These are phyloP conservation scores for Brenthis ino DNA, from an alignment of 2,888 invertebrate genomes.

Conservation along the genomic window DNA sequence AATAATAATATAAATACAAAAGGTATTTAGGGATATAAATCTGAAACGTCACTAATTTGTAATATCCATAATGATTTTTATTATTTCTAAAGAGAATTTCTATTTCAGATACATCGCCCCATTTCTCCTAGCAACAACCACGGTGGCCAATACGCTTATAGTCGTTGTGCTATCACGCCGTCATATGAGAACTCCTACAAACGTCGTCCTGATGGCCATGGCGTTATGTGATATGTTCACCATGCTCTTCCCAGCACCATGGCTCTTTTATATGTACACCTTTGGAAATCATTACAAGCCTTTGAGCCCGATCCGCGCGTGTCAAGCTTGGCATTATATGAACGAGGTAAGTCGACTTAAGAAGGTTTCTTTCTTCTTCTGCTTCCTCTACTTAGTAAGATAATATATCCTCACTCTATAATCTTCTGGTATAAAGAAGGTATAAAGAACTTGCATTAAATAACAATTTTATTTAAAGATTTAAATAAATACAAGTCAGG, in stretches of 20 bases:
- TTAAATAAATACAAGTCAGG: too few relatives aligned
- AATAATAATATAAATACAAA: too few relatives aligned
- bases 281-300: slow-evolving; percentile 93
- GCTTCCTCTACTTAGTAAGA: too few relatives aligned
- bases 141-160: slow-evolving; percentile 95
- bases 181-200: slow-evolving; percentile 96
- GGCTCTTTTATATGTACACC: slow-evolving; percentile 96
- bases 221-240: slow-evolving; percentile 97
- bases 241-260: slow-evolving; percentile 93
- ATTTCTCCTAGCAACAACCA: slow-evolving; percentile 91
- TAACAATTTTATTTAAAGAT: too few relatives aligned
- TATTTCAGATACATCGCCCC: slow-evolving; percentile 87
- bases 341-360: slow-evolving; percentile 84
- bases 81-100: not conserved
- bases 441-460: too few relatives aligned
- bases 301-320: slow-evolving; percentile 87
- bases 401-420: not conserved
- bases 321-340: slow-evolving; percentile 91
- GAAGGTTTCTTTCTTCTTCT: too few relatives aligned
- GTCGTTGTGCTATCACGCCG: slow-evolving; percentile 94
- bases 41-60: too few relatives aligned
- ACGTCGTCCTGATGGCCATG: slow-evolving; percentile 97
- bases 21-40: too few relatives aligned
- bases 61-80: too few relatives aligned
- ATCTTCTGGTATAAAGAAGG: not conserved